phyloP scores from a whole-genome alignment of 2,888 invertebrate genomes.

The Volucella zonaria region DNA sequence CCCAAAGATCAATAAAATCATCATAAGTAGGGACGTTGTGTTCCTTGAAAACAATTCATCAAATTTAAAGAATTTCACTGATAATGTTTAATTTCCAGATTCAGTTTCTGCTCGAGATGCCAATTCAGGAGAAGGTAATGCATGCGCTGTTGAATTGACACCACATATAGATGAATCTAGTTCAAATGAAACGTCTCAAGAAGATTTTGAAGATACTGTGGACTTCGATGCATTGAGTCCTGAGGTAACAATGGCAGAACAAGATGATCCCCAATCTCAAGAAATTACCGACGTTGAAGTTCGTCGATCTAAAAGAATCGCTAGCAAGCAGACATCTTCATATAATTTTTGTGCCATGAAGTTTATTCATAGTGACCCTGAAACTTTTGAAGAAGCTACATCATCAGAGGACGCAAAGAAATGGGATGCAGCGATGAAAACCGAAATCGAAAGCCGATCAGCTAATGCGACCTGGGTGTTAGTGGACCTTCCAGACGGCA shows the following conservation, averaged over 20 bases:
- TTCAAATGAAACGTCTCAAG: background rate
- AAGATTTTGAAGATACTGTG: background rate
- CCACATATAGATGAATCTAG: background rate
- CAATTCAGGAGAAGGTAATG: background rate
- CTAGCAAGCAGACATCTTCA: background rate
- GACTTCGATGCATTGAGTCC: background rate
- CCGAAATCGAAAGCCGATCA: slow-evolving; percentile 6
- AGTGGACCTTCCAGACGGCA: slow-evolving; percentile 4
- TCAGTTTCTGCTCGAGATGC: too few relatives aligned
- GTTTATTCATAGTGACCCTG: background rate
- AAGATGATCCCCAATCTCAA: background rate
- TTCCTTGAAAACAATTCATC: too few relatives aligned
- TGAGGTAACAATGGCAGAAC: background rate
- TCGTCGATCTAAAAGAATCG: background rate
- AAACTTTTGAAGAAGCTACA: slow-evolving; percentile 1
- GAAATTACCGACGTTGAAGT: background rate
- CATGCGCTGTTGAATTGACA: background rate
- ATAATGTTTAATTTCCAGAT: too few relatives aligned
- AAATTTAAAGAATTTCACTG: too few relatives aligned
- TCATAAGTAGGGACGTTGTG: too few relatives aligned
- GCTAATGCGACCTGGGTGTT: background rate
- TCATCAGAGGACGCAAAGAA: background rate
- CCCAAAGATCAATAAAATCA: too few relatives aligned
- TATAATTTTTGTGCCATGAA: slow-evolving; percentile 2
- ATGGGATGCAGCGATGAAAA: slow-evolving; percentile 21